Conservation (phyloP, 2,888 invertebrate species). For the Zonitis immaculata region DNA sequence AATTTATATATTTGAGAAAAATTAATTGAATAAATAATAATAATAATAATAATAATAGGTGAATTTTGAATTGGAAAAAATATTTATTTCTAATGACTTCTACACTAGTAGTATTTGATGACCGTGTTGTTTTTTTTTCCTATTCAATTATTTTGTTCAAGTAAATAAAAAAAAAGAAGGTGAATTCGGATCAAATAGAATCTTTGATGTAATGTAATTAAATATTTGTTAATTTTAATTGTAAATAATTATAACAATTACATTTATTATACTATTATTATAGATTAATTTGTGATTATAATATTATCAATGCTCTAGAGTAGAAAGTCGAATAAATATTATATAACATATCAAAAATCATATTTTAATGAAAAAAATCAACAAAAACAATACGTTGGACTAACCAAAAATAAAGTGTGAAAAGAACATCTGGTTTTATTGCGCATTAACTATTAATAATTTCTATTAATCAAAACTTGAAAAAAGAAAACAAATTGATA, state of each 20-base stretch:
- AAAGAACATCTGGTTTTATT: too few relatives aligned
- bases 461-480: too few relatives aligned
- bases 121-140: constrained; percentile 1
- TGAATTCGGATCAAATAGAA: neutral
- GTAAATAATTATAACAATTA: constrained; percentile 33
- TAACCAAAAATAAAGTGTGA: too few relatives aligned
- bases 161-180: neutral
- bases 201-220: constrained; percentile 13
- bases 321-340: constrained; percentile 37
- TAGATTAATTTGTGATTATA: constrained; percentile 28
- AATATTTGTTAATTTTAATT: constrained; percentile 30
- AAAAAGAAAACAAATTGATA: too few relatives aligned
- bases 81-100: constrained; percentile 22
- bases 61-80: neutral
- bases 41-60: too few relatives aligned
- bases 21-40: constrained; percentile 3
- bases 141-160: too few relatives aligned
- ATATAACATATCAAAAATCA: constrained; percentile 31
- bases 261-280: constrained; percentile 30
- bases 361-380: neutral
- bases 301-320: constrained; percentile 36
- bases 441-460: too few relatives aligned
- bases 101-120: constrained; percentile 32
- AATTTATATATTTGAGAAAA: too few relatives aligned
- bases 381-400: too few relatives aligned